Conservation (phyloP, 2,797 vertebrate species). For the Brotula barbata region DNA sequence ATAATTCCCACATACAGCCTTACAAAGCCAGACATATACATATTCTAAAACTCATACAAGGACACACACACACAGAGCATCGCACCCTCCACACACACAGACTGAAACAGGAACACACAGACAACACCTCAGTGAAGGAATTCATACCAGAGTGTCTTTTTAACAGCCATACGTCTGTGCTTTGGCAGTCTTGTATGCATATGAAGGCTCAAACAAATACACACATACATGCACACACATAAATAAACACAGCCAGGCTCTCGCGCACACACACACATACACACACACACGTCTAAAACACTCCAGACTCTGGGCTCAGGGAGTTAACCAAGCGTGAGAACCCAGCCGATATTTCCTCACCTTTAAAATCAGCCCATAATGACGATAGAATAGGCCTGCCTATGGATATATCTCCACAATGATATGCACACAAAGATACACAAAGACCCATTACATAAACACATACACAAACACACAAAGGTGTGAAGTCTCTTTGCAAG, state of each 20-base stretch:
- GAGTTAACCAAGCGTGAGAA: constrained; percentile 79
- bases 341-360: constrained; percentile 77
- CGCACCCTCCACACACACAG: not conserved
- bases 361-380: constrained; percentile 78
- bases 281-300: constrained; percentile 61
- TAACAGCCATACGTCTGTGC: constrained; percentile 62
- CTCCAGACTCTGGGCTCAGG: constrained; percentile 74
- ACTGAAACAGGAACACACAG: not conserved
- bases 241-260: constrained; percentile 21
- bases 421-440: constrained; percentile 33
- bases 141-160: constrained; percentile 50
- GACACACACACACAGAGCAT: not conserved
- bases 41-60: not conserved
- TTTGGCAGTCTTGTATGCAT: constrained; percentile 59
- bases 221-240: constrained; percentile 24
- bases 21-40: constrained; percentile 19
- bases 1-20: constrained; percentile 20
- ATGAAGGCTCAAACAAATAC: constrained; percentile 44
- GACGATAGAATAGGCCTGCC: constrained; percentile 78
- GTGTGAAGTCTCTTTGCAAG: constrained; percentile 68
- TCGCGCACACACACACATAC: constrained; percentile 22
- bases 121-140: constrained; percentile 29
- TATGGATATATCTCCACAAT: constrained; percentile 76
- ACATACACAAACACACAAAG: constrained; percentile 48
- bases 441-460: constrained; percentile 53